phyloP scores from a whole-genome alignment of 1,140 invertebrate species.

The Habropoda laboriosa region DNA sequence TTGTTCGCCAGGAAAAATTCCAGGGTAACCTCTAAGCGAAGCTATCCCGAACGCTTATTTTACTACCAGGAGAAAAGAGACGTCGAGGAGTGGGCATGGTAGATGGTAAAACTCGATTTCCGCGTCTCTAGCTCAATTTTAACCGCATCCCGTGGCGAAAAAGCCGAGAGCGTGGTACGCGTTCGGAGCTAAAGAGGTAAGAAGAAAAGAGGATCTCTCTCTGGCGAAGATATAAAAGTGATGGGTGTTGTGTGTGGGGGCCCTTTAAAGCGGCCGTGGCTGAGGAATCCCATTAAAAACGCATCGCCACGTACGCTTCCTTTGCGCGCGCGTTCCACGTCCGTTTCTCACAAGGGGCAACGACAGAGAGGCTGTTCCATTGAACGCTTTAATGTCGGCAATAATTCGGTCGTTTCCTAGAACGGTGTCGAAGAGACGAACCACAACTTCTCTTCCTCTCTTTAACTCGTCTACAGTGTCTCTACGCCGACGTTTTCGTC shows the following conservation, averaged over 20 bases:
- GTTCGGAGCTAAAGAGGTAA: too few relatives aligned
- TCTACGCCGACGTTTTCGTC: too few relatives aligned
- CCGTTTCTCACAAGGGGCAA: not conserved
- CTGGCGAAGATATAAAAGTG: not conserved
- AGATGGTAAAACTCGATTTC: not conserved
- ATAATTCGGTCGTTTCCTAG: conserved; percentile 27
- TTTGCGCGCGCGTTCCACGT: not conserved
- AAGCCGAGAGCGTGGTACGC: too few relatives aligned
- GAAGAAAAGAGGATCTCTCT: too few relatives aligned
- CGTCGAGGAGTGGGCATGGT: too few relatives aligned
- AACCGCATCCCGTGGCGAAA: not conserved
- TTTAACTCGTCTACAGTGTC: too few relatives aligned
- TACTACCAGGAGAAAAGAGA: not conserved
- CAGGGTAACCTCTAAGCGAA: not conserved
- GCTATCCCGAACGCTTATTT: not conserved
- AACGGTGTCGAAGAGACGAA: not conserved
- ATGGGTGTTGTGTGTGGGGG: too few relatives aligned
- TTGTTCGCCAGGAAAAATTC: not conserved
- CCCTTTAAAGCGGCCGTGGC: not conserved
- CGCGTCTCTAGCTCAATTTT: not conserved
- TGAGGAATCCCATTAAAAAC: not conserved
- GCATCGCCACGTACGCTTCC: not conserved
- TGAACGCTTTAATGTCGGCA: not conserved
- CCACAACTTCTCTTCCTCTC: too few relatives aligned
- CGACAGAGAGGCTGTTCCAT: not conserved